Evolutionary conservation across 1,140 invertebrate genomes (phyloP).

Genomic region (honey bee (Apis mellifera)): Amel_HAv3.1 CM009932.2:10398001-10398500

Average conservation of each 20-base stretch:
- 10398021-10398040: background rate
- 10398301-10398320: background rate
- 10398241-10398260: constrained; percentile 52
- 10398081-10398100: constrained; percentile 40
- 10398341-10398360: background rate
- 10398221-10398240: constrained; percentile 59
- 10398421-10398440: no score
- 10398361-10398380: background rate
- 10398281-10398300: background rate
- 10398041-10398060: constrained; percentile 16
- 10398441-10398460: background rate
- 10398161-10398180: constrained; percentile 67
- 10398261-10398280: constrained; percentile 18
- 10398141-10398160: constrained; percentile 57
- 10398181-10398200: constrained; percentile 64
- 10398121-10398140: constrained; percentile 65
- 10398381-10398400: background rate
- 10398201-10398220: constrained; percentile 46
- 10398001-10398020: no score
- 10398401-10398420: background rate
- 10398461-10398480: background rate
- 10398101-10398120: constrained; percentile 50
- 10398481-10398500: background rate
- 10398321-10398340: background rate
- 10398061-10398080: constrained; percentile 35